A percentile compares a stretch with the other conserved stretches of the same genome.
Evolutionary conservation across 2,113 vertebrate genomes (phyloP).

Genomic region (Passerina amoena): DNA sequence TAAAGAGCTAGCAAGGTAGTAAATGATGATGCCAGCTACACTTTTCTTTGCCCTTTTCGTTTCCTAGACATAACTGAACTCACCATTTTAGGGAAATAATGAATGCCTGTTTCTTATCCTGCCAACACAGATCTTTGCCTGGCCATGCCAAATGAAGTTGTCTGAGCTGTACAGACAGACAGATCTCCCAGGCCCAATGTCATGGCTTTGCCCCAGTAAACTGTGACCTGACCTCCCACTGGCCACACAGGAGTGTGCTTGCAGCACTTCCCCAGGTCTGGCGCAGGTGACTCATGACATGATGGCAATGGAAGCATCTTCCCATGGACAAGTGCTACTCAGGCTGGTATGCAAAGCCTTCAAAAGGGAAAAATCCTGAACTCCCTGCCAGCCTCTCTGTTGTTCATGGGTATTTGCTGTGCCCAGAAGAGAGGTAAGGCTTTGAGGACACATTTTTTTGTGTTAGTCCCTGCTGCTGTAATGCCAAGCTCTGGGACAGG

Average conservation of each 20-base stretch:
- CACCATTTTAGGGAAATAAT: neutral
- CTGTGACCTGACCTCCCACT: neutral
- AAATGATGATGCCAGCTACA: neutral
- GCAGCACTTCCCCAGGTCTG: accelerated
- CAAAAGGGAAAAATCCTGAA: neutral
- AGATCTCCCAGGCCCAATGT: neutral
- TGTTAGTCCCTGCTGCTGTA: neutral
- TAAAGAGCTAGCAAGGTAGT: neutral
- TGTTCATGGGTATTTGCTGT: neutral
- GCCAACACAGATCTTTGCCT: neutral
- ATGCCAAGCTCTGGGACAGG: neutral
- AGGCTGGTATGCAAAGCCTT: neutral
- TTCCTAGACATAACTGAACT: neutral
- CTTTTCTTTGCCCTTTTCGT: neutral
- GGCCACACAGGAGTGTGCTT: neutral
- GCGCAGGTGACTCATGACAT: accelerated
- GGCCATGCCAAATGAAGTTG: accelerated
- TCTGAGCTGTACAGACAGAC: neutral
- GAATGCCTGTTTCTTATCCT: neutral
- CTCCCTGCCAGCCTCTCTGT: neutral
- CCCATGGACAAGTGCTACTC: neutral
- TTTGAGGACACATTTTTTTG: neutral
- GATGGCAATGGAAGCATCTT: neutral
- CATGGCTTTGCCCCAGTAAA: accelerated
- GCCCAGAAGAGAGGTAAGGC: neutral